Evolutionary conservation across 2,888 invertebrate species (phyloP).

Genomic region (Drosophila melanosoma): DNA sequence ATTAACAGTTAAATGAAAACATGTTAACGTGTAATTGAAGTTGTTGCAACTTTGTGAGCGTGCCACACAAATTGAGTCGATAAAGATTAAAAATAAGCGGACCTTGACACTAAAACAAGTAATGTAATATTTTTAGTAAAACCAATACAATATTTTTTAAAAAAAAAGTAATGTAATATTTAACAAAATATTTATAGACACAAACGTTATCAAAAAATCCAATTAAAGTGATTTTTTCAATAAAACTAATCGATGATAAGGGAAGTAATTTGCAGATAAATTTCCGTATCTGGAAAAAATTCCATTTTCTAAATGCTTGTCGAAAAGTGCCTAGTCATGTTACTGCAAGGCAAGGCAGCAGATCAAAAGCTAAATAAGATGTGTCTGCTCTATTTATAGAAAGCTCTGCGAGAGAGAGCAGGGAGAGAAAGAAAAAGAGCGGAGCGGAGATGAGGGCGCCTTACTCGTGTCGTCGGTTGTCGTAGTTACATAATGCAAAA

Average conservation of each 20-base stretch:
- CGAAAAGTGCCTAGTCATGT: conserved; percentile 45
- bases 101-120: neutral
- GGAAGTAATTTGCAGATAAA: neutral
- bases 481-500: conserved; percentile 39
- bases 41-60: conserved; percentile 26
- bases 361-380: conserved; percentile 25
- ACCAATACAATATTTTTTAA: neutral
- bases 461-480: neutral
- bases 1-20: conserved; percentile 31
- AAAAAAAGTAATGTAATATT: neutral
- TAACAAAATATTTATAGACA: neutral
- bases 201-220: neutral
- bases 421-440: neutral
- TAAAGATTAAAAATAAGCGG: conserved; percentile 6
- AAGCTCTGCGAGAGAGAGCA: conserved; percentile 6
- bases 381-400: conserved; percentile 38
- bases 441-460: neutral
- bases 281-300: neutral
- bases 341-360: conserved; percentile 37
- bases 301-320: conserved; percentile 3
- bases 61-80: conserved; percentile 12
- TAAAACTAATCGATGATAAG: neutral
- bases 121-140: neutral
- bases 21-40: conserved; percentile 27
- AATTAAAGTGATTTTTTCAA: neutral